Conservation (phyloP, 2,888 invertebrate species). For the Dynastes tityus region DNA sequence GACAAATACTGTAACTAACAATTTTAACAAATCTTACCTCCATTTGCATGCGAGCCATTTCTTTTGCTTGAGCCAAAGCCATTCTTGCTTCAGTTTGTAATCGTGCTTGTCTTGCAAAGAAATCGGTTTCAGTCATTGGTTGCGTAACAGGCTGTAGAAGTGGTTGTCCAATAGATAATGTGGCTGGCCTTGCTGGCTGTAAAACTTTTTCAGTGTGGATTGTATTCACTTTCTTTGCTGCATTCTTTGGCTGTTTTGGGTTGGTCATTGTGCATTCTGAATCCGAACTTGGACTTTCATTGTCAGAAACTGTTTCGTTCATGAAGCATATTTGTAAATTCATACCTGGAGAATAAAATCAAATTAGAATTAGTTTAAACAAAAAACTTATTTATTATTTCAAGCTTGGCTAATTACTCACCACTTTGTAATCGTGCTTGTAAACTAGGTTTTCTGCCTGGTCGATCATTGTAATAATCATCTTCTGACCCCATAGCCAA, state of each 20-base stretch:
- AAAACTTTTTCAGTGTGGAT: slow-evolving; percentile 48
- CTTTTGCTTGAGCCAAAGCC: slow-evolving; percentile 91
- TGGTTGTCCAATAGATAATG: slow-evolving; percentile 70
- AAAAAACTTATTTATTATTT: background rate
- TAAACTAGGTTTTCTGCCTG: slow-evolving; percentile 88
- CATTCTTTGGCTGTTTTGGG: slow-evolving; percentile 65
- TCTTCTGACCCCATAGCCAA: slow-evolving; percentile 89
- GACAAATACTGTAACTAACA: too few relatives aligned
- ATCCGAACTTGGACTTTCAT: slow-evolving; percentile 85
- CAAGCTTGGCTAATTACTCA: slow-evolving; percentile 63
- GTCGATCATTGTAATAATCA: slow-evolving; percentile 81
- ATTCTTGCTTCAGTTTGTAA: slow-evolving; percentile 90
- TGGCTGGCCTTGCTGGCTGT: slow-evolving; percentile 64
- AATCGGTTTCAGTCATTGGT: slow-evolving; percentile 80
- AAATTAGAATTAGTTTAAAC: slow-evolving; percentile 4
- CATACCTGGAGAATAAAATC: slow-evolving; percentile 76
- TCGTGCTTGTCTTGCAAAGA: slow-evolving; percentile 85
- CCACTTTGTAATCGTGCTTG: slow-evolving; percentile 91
- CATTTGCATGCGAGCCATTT: slow-evolving; percentile 94
- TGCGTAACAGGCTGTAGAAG: slow-evolving; percentile 70
- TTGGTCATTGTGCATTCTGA: slow-evolving; percentile 74
- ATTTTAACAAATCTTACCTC: slow-evolving; percentile 73
- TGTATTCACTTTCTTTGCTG: slow-evolving; percentile 55
- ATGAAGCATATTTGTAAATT: slow-evolving; percentile 97
- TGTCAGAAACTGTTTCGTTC: slow-evolving; percentile 92